phyloP scores from a whole-genome alignment of 2,888 invertebrate species.

The Cephus spinipes region DNA sequence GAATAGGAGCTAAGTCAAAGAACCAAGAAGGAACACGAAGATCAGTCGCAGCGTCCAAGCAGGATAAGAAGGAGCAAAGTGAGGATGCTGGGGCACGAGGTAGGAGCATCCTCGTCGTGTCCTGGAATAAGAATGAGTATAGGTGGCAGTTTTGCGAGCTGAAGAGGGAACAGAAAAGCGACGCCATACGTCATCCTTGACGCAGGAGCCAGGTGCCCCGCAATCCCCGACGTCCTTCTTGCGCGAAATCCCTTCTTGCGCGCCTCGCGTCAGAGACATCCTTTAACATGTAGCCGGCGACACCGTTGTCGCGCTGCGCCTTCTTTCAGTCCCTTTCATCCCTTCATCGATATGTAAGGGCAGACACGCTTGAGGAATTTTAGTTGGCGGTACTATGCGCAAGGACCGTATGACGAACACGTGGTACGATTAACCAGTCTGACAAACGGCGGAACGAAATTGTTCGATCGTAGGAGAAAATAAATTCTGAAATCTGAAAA shows the following conservation, averaged over 20 bases:
- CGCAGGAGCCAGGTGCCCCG: conserved; percentile 47
- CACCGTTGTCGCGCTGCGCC: conserved; percentile 35
- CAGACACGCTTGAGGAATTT: conserved; percentile 60
- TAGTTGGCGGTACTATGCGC: conserved; percentile 49
- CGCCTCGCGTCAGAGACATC: conserved; percentile 45
- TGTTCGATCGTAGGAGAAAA: too few species aligned
- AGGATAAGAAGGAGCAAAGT: too few species aligned
- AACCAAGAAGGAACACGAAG: too few species aligned
- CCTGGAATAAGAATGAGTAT: conserved; percentile 49
- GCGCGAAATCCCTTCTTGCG: conserved; percentile 46
- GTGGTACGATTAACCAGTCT: too few species aligned
- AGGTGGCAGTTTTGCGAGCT: conserved; percentile 39
- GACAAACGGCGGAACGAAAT: too few species aligned
- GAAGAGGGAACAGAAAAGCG: conserved; percentile 17
- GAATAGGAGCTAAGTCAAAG: too few species aligned
- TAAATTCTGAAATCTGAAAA: too few species aligned
- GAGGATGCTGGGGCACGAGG: conserved; percentile 2
- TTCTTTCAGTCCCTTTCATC: conserved; percentile 25
- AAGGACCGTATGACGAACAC: too few species aligned
- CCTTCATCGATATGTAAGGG: conserved; percentile 61
- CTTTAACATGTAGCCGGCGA: conserved; percentile 52
- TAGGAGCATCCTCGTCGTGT: conserved; percentile 21
- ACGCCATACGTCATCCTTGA: conserved; percentile 58
- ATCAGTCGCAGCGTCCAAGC: too few species aligned
- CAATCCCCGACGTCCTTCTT: conserved; percentile 40